Evolutionary conservation across 2,113 vertebrate species (phyloP).

Genomic region (Capra hircus): DNA sequence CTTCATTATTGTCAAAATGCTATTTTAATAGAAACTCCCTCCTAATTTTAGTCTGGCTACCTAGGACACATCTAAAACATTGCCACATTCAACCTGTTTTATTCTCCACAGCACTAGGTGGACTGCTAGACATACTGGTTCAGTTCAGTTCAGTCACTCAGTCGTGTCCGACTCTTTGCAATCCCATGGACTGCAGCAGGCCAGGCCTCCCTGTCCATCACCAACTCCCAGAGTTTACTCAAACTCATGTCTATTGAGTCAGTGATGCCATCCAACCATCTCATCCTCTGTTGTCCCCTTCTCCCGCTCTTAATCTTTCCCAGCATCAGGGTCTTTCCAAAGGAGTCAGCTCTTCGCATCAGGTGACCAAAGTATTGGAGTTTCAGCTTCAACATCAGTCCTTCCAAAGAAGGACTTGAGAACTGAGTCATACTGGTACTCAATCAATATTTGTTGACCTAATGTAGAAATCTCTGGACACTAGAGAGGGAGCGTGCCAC

Average conservation of each 20-base stretch:
- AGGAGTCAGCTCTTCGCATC: neutral
- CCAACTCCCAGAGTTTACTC: neutral
- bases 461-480: neutral
- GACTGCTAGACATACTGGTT: neutral
- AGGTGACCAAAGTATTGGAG: neutral
- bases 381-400: neutral
- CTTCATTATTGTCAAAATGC: neutral
- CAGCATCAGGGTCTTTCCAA: neutral
- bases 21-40: neutral
- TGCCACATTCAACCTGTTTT: neutral
- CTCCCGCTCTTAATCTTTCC: neutral
- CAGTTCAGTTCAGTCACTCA: neutral
- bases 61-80: neutral
- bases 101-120: neutral
- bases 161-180: neutral
- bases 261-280: neutral
- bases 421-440: neutral
- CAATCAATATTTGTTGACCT: neutral
- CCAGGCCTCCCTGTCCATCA: neutral
- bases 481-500: neutral
- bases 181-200: neutral
- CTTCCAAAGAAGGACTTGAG: neutral
- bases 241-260: neutral
- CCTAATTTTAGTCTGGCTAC: neutral
- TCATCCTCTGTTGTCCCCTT: neutral